Base-by-base conservation (phyloP, 1,140 invertebrate genomes). In the Pogonomyrmex barbatus region DNA sequence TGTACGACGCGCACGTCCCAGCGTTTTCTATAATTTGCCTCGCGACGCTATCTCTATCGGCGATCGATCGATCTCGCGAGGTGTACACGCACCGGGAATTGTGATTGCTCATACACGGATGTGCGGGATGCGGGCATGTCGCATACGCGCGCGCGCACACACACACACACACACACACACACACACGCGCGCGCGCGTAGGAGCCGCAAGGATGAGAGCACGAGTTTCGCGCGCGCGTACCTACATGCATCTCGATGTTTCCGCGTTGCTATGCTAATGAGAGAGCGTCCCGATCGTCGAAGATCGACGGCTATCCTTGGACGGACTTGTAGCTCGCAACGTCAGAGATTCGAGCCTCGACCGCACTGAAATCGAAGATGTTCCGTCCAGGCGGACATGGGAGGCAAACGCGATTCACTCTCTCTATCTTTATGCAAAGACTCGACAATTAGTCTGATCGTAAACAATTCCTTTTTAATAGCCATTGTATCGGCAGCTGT, bases 211-310 rank as follows among this genome's bases (percentile, higher is more conserved):
- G 62, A 79, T 78, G 77, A 75, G 78, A 81, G 76, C 81, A 62
- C 36, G 79, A 56, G 86, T 82, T 87, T 89, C 77, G 65, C 85
- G 90, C 85, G 90, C 88, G 90, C 87, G 85, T 88, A 86, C 65
- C 42, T 68, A 68, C 68, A 90, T 88, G 76, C 86, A 91, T 60
- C 52, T 65, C 76, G 67, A 62, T 76, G 88, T 91, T 91, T 91
- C 91, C 91, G 91, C 91, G 91, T 91, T 91, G 91, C 85, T 91
- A 91, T 91, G 91, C 85, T 91, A 91, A 91, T 91, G 91, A 91
- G 91, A 91, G 88, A 91, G 87, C 88, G 90, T 91, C 88, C 45
- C 58, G 88, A 85, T 85, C 62, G 73, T 39, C 60, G 54, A 52
- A 83, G 82, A 24, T 0, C 24, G 24, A 52, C 75, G 76, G 63